A percentile compares a stretch with the other conserved stretches of the same genome.
These are phyloP conservation scores for Torymus auratus DNA, from an alignment of 2,888 invertebrate genomes.

Conservation along the genomic window DNA sequence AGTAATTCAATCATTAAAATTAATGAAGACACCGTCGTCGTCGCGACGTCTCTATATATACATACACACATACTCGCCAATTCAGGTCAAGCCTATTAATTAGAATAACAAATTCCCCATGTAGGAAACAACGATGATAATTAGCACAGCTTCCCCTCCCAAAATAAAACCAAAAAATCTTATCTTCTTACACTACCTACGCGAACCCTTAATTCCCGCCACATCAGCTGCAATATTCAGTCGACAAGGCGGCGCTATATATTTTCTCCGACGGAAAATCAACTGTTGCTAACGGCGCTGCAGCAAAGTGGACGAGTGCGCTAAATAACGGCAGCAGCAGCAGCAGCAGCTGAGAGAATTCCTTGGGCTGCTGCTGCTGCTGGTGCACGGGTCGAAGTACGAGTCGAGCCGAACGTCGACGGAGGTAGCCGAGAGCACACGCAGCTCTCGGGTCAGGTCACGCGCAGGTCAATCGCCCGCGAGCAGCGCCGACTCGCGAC, in stretches of 20 bases:
- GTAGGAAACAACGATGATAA: no score
- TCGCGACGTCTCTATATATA: no score
- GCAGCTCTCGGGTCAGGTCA: slow-evolving; percentile 47
- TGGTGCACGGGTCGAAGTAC: slow-evolving; percentile 26
- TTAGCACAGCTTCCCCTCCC: no score
- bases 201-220: no score
- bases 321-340: slow-evolving; percentile 20
- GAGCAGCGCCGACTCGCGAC: not conserved
- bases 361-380: slow-evolving; percentile 5
- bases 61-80: no score
- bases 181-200: no score
- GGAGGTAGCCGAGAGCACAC: slow-evolving; percentile 30
- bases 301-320: not conserved
- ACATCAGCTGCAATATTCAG: no score
- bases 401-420: slow-evolving; percentile 27
- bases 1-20: not conserved
- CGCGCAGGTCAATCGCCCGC: slow-evolving; percentile 41
- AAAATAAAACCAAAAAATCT: no score
- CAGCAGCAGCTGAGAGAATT: slow-evolving; percentile 22
- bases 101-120: no score
- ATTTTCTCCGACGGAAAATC: slow-evolving; percentile 1
- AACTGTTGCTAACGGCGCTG: slow-evolving; percentile 55
- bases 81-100: no score
- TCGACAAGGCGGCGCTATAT: not conserved
- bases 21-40: no score